Evolutionary conservation across 2,113 vertebrate species (phyloP).

Genomic region (Pygoscelis antarcticus): DNA sequence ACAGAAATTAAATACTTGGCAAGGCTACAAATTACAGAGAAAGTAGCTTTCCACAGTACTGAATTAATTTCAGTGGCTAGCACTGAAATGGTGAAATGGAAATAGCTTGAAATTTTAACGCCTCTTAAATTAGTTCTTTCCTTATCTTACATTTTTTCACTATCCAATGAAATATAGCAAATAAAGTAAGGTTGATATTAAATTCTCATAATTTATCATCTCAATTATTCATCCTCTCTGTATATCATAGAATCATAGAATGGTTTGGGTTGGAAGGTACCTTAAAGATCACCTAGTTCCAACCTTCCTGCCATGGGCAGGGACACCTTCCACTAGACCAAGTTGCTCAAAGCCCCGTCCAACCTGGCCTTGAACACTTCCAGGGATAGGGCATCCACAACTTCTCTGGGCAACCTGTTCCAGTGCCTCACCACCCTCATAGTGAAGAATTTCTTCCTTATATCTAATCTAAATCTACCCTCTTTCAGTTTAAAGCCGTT

Average conservation of each 20-base stretch:
- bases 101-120: background rate
- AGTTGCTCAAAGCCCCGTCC: too few relatives aligned
- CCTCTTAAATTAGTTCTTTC: background rate
- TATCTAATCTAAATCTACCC: too few relatives aligned
- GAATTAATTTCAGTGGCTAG: background rate
- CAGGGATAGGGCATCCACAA: too few relatives aligned
- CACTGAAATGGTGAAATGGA: background rate
- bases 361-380: too few relatives aligned
- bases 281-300: too few relatives aligned
- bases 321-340: too few relatives aligned
- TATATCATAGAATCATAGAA: background rate
- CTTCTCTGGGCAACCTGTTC: too few relatives aligned
- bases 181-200: background rate
- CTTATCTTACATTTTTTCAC: background rate
- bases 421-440: too few relatives aligned
- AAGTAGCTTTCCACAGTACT: background rate
- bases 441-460: too few relatives aligned
- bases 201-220: background rate
- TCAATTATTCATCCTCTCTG: background rate
- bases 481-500: too few relatives aligned
- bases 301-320: too few relatives aligned
- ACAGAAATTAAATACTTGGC: background rate
- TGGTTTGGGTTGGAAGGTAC: too few relatives aligned
- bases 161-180: background rate
- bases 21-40: background rate